A percentile compares a stretch with the other conserved stretches of the same genome.
Evolutionary conservation across 2,797 vertebrate species (phyloP).

Genomic region (Echeneis naucrates): DNA sequence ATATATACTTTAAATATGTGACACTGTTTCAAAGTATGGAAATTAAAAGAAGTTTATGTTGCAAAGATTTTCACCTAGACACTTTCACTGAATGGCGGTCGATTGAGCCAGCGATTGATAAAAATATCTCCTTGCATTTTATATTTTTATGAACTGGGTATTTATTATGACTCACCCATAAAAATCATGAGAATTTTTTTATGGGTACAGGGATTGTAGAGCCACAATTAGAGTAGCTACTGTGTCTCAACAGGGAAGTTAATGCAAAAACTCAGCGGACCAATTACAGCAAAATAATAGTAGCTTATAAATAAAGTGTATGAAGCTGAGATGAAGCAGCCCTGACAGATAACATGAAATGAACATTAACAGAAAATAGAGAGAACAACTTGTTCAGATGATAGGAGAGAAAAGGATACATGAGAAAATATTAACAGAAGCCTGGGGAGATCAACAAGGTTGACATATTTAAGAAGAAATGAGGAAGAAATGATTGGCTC

Average conservation of each 20-base stretch:
- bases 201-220: not conserved
- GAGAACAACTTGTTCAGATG: constrained; percentile 10
- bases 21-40: too few species aligned
- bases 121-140: too few species aligned
- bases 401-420: constrained; percentile 15
- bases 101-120: too few species aligned
- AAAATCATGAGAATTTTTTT: too few species aligned
- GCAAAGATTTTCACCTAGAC: not conserved
- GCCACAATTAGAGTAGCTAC: constrained; percentile 34
- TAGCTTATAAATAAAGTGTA: constrained; percentile 46
- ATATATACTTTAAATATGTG: not conserved
- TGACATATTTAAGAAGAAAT: constrained; percentile 37
- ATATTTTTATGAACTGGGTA: not conserved
- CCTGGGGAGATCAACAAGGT: constrained; percentile 18
- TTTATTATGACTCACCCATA: too few species aligned
- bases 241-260: constrained; percentile 27
- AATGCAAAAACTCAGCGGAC: constrained; percentile 35
- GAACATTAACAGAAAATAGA: constrained; percentile 40
- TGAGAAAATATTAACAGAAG: constrained; percentile 49
- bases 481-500: constrained; percentile 26
- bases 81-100: not conserved
- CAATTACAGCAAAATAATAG: constrained; percentile 36
- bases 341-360: constrained; percentile 36
- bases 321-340: constrained; percentile 41
- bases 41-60: constrained; percentile 2